These are phyloP conservation scores for Stichodactyla mertensii DNA, from an alignment of 64 coral and sea anemone genomes.

Conservation along the genomic window DNA sequence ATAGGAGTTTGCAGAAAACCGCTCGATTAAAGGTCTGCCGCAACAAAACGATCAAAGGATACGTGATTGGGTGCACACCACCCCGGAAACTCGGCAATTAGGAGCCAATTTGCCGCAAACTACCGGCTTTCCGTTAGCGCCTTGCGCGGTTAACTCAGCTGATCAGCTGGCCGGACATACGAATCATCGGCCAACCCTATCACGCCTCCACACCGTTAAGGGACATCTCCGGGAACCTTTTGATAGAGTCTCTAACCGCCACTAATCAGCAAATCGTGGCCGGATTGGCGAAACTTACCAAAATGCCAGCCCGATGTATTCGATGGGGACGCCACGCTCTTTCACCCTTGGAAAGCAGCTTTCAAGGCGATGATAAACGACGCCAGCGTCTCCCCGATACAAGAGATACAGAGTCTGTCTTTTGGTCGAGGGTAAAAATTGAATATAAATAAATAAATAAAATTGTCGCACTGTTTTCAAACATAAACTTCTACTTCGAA, in stretches of 20 bases:
- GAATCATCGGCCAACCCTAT: not conserved
- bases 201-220: not conserved
- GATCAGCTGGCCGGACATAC: not conserved
- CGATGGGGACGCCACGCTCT: slow-evolving; percentile 43
- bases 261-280: slow-evolving; percentile 47
- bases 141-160: not conserved
- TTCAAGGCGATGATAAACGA: slow-evolving; percentile 54
- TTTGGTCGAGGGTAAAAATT: not conserved
- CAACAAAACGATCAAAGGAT: slow-evolving; percentile 5
- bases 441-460: no score
- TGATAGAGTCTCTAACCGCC: slow-evolving; percentile 25
- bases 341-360: slow-evolving; percentile 50
- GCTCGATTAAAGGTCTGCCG: not conserved
- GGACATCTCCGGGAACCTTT: not conserved
- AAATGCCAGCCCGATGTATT: slow-evolving; percentile 65
- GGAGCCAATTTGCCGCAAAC: not conserved
- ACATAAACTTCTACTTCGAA: no score
- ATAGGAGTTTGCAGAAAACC: not conserved
- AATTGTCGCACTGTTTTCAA: no score
- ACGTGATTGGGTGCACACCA: slow-evolving; percentile 10
- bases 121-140: not conserved
- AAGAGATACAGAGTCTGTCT: slow-evolving; percentile 26
- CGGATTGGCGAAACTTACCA: slow-evolving; percentile 39
- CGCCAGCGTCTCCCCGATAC: slow-evolving; percentile 10
- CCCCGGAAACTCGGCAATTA: not conserved